Base-by-base conservation (phyloP, 2,888 invertebrate genomes). In the Pimpla rufipes region DNA sequence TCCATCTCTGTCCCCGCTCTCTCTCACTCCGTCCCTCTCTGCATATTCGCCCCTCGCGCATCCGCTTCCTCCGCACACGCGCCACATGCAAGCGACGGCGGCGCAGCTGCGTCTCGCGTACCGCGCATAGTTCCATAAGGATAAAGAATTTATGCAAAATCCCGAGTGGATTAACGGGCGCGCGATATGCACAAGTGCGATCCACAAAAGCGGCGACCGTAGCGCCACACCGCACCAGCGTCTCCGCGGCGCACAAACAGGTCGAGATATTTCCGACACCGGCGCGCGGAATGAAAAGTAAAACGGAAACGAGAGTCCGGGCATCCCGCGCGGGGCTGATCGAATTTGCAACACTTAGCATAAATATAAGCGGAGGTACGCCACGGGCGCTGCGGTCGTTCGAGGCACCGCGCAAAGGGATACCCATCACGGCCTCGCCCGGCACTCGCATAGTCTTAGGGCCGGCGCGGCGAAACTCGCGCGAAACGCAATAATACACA, bases 281-380 rank as follows among this genome's bases (percentile, higher is more conserved):
- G n/a, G n/a, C 11, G 42, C 8, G 5, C 10, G 4, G 70, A 59
- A 45, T 35, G 59, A 73, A 59, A 73, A 73, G 45, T 59, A 42
- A 73, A 73, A 73, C 73, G 80, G 70, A 62, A 68, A 40, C 57
- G 71, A 13, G 37, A 18, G 50, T 23, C 67, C 21, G 42, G 85
- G 79, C 16, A 8, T 11, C 82, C 70, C 66, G 29, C 29, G 29
- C 29, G 29, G 57, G 50, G 82, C 75, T 83, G 88, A 89, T 91
- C 86, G 84, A 89, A 91, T 91, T 88, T 62, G 62, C 86, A 77
- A 77, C 84, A 87, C 85, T 91, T 91, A 89, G 87, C 90, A 90
- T 90, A 88, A 85, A 88, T 90, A 85, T 90, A 85, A 87, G 88
- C 79, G 70, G n/a, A n/a, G n/a, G n/a, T n/a, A n/a, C n/a, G n/a